These are phyloP conservation scores for Drosophila sulfurigaster DNA, from an alignment of 1,140 invertebrate species.

Conservation along the genomic window DNA sequence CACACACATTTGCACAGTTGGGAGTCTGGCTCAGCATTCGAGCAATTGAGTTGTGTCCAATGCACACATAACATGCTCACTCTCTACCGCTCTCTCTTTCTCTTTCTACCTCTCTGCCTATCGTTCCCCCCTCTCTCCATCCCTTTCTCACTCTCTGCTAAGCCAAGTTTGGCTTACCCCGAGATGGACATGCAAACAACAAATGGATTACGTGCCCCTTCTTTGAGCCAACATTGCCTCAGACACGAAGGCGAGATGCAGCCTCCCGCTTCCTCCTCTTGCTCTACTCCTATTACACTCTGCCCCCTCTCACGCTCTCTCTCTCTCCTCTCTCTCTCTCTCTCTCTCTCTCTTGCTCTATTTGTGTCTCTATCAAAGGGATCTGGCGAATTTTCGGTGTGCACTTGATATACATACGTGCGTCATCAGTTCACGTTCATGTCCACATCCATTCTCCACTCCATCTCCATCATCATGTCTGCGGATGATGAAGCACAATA, in stretches of 20 bases:
- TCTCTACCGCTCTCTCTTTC: too few species aligned
- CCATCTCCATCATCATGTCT: not conserved
- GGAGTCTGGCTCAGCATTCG: conserved; percentile 30
- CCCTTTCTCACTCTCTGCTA: not conserved
- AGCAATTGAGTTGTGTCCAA: conserved; percentile 66
- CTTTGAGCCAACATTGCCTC: conserved; percentile 44
- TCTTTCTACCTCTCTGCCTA: too few species aligned
- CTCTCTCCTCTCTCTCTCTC: too few species aligned
- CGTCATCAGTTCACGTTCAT: not conserved
- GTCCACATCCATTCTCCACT: not conserved
- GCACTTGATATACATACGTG: conserved; percentile 20
- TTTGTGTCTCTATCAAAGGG: not conserved
- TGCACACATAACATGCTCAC: conserved; percentile 48
- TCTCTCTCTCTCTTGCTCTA: too few species aligned
- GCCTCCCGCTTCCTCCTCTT: not conserved
- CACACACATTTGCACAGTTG: not conserved
- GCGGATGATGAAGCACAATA: conserved; percentile 15
- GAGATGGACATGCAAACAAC: conserved; percentile 64
- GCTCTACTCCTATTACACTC: not conserved
- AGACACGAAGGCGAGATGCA: conserved; percentile 18
- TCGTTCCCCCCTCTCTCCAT: too few species aligned
- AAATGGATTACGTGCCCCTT: conserved; percentile 73
- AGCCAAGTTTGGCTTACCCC: conserved; percentile 18
- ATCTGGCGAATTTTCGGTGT: conserved; percentile 5
- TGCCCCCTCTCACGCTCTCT: not conserved